These are phyloP conservation scores for Carduelis carduelis DNA, from an alignment of 2,797 vertebrate genomes.

Conservation along the genomic window DNA sequence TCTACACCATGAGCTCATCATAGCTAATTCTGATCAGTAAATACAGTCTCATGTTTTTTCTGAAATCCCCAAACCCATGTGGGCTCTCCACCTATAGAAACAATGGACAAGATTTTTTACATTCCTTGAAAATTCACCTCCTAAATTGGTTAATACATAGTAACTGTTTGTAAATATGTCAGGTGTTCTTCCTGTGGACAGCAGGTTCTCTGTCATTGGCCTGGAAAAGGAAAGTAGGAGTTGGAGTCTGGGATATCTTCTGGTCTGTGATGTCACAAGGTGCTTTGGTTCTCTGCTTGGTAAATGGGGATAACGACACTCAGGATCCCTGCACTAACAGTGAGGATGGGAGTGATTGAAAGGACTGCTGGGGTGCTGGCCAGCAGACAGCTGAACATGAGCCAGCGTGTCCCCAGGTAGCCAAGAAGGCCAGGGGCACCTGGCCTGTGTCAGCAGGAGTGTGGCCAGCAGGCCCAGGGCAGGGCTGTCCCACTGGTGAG, in stretches of 20 bases:
- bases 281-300: not conserved
- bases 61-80: not conserved
- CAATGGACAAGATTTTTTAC: not conserved
- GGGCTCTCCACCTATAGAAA: not conserved
- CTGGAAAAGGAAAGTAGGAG: not conserved
- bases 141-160: not conserved
- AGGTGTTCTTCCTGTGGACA: not conserved
- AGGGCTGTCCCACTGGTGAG: not conserved
- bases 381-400: not conserved
- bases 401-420: not conserved
- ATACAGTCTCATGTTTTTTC: not conserved
- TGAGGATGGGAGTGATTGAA: not conserved
- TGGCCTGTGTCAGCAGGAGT: accelerated
- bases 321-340: not conserved
- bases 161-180: not conserved
- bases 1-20: accelerated
- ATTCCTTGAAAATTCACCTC: not conserved
- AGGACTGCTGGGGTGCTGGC: not conserved
- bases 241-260: not conserved
- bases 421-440: not conserved
- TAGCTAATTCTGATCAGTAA: not conserved
- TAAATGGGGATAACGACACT: not conserved
- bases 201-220: not conserved
- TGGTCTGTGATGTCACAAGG: not conserved
- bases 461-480: not conserved